Percentiles rank a stretch among this genome's conserved stretches.
phyloP scores from a whole-genome alignment of 2,113 vertebrate species.

The Nasalis larvatus region DNA sequence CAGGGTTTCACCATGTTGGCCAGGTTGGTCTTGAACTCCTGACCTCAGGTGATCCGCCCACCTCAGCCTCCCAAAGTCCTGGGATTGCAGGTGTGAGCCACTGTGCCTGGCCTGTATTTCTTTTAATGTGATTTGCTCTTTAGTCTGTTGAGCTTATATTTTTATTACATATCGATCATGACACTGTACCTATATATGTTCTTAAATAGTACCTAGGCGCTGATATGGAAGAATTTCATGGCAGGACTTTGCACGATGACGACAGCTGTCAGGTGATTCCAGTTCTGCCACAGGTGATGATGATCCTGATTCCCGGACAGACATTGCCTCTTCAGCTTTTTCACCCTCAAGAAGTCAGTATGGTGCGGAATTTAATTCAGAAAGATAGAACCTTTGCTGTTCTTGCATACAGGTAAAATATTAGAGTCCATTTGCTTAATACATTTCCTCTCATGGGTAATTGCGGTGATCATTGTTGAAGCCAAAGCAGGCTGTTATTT shows the following conservation, averaged over 20 bases:
- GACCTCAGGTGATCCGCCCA: no score
- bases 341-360: conserved; percentile 96
- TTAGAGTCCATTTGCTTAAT: neutral
- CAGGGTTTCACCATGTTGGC: no score
- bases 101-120: no score
- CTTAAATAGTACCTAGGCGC: conserved; percentile 92
- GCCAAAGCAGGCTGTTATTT: neutral
- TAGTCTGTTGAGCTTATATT: neutral
- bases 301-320: conserved; percentile 97
- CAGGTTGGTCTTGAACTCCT: no score
- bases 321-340: conserved; percentile 97
- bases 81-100: no score
- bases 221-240: conserved; percentile 99
- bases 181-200: neutral
- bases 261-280: conserved; percentile 96
- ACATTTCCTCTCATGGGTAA: neutral
- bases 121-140: neutral
- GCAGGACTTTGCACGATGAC: conserved; percentile 95
- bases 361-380: conserved; percentile 96
- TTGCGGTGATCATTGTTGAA: neutral
- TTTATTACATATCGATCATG: neutral
- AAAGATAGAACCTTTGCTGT: conserved; percentile 97
- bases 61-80: no score
- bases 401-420: conserved; percentile 93
- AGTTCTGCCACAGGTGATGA: conserved; percentile 91